Evolutionary conservation across 2,113 vertebrate species (phyloP).

Genomic region (Scytalopus superciliaris): DNA sequence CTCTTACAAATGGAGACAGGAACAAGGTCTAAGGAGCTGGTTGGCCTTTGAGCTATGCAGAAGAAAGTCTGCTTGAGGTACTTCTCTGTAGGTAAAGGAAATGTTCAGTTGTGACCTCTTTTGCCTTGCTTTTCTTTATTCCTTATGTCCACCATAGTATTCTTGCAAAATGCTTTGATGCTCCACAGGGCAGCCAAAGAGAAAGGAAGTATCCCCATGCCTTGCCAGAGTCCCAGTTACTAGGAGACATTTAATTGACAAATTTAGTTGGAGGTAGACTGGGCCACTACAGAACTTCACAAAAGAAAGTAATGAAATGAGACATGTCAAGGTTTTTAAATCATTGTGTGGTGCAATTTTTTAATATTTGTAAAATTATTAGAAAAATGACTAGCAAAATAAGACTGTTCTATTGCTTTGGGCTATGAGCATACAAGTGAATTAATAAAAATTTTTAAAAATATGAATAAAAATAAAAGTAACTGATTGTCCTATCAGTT

Average conservation of each 20-base stretch:
- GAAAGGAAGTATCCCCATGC: background rate
- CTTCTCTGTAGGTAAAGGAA: background rate
- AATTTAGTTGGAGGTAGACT: background rate
- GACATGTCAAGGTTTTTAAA: background rate
- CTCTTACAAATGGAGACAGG: background rate
- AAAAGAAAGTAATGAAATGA: background rate
- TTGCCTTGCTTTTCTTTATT: background rate
- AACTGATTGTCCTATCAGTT: background rate
- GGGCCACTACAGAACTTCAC: background rate
- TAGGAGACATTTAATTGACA: background rate
- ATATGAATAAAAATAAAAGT: background rate
- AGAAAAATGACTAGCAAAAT: background rate
- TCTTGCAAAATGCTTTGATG: background rate
- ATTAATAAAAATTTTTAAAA: background rate
- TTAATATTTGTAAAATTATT: background rate
- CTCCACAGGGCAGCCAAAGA: background rate
- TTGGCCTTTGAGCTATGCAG: background rate
- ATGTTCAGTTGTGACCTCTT: background rate
- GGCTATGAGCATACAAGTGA: background rate
- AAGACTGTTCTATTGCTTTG: background rate
- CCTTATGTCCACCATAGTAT: background rate
- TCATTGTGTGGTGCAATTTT: background rate
- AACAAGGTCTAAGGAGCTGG: background rate
- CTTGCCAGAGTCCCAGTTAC: background rate
- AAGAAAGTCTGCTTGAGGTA: background rate